Evolutionary conservation across 2,797 vertebrate genomes (phyloP).

Genomic region (Sebastiscus tertius): DNA sequence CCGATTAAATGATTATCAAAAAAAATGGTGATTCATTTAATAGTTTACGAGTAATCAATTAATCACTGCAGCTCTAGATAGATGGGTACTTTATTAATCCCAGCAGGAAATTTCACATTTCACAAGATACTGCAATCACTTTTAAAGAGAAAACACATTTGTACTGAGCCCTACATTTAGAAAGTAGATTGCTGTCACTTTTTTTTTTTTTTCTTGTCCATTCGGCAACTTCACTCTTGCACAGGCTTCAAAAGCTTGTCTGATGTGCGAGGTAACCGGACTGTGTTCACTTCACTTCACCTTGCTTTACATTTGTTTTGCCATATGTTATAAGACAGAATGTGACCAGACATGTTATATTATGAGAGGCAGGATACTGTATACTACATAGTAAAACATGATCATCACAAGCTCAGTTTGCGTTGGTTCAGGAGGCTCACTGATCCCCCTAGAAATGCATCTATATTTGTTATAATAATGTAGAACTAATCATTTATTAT

Average conservation of each 20-base stretch:
- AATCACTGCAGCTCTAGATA: no score
- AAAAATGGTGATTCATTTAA: no score
- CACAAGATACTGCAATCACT: not conserved
- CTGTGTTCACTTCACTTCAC: conserved; percentile 6
- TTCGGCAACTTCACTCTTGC: conserved; percentile 36
- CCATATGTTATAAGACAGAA: not conserved
- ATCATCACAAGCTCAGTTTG: not conserved
- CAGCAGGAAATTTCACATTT: no score
- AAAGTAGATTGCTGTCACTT: conserved; percentile 30
- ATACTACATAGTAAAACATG: not conserved
- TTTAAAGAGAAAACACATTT: conserved; percentile 23
- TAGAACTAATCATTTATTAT: no score
- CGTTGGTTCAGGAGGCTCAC: no score
- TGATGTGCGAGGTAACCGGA: conserved; percentile 24
- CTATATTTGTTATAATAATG: no score
- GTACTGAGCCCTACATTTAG: conserved; percentile 15
- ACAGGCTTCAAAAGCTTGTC: conserved; percentile 23
- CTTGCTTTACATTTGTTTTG: not conserved
- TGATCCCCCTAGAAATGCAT: no score
- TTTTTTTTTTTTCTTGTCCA: conserved; percentile 4
- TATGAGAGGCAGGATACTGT: not conserved
- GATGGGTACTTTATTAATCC: no score
- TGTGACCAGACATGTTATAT: not conserved
- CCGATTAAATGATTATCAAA: no score
- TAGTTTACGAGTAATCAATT: no score